Evolutionary conservation across 2,888 invertebrate species (phyloP), one percentile per base, ranked within the genome.

Genomic region (Halictus ligatus): DNA sequence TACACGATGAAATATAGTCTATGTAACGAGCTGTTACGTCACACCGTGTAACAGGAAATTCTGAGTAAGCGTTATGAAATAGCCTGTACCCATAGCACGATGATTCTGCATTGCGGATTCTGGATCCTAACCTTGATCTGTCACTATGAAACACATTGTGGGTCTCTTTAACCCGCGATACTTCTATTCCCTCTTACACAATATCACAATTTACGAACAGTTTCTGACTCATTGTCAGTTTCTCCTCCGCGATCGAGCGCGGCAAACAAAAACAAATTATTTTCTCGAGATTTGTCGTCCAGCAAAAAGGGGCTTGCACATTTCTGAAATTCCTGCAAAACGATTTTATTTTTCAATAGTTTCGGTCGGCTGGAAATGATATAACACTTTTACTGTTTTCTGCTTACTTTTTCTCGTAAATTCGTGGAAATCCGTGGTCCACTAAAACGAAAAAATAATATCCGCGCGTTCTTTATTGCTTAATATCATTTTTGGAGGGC

Each of bases 61-160:
- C 12, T 7, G 43, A 6, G n/a, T 43, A 71, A 0, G 40, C 21
- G n/a, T 40, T 71, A n/a, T 71, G 71, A 43, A 71, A 43, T n/a
- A 71, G n/a, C n/a, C 43, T n/a, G 40, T 71, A 71, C n/a, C n/a
- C 40, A 43, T 43, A 13, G 13, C 0, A n/a, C 13, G 43, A 71
- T 71, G 71, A 71, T 71, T 71, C 71, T 71, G 43, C 71, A 71
- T 71, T n/a, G 43, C n/a, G 13, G 43, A 71, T 71, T 40, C n/a
- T 71, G n/a, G 71, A 43, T 71, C 71, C n/a, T 43, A 71, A 43
- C 71, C 71, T 71, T 71, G 71, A 71, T 71, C 40, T 71, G 71
- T 71, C 71, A 71, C 43, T 71, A 40, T 4, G n/a, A 71, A 43
- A 71, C 43, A 71, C n/a, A 71, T 43, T 21, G 21, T 71, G 40